Conservation (phyloP, 2,797 vertebrate species). For the Myotis myotis region DNA sequence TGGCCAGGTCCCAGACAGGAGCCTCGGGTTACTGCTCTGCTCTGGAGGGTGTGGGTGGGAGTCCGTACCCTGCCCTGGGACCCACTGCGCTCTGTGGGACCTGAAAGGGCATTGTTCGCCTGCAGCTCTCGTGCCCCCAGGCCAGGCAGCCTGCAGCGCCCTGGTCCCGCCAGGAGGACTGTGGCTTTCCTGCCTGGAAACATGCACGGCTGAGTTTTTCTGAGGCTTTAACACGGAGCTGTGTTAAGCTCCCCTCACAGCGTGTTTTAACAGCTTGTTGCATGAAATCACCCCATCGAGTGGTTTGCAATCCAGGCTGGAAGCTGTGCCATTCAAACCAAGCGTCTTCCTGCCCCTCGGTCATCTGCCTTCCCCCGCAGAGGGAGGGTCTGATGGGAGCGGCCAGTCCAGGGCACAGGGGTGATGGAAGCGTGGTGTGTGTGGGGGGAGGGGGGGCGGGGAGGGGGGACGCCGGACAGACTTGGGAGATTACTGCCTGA, state of each 20-base stretch:
- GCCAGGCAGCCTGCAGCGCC: not conserved
- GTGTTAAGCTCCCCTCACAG: constrained; percentile 71
- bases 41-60: too few species aligned
- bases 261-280: constrained; percentile 67
- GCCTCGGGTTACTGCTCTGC: not conserved
- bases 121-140: not conserved
- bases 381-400: not conserved
- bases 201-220: constrained; percentile 49
- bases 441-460: not conserved
- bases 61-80: not conserved
- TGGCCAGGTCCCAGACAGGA: too few species aligned
- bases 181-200: constrained; percentile 60
- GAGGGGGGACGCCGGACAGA: not conserved
- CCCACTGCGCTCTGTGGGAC: not conserved
- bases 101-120: not conserved
- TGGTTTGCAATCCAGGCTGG: constrained; percentile 37
- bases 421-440: not conserved
- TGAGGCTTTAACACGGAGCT: constrained; percentile 56
- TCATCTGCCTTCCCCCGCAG: not conserved
- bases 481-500: not conserved
- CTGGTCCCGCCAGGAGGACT: not conserved
- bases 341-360: not conserved
- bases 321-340: constrained; percentile 52
- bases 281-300: constrained; percentile 59
- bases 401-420: not conserved